phyloP scores from a whole-genome alignment of 2,797 vertebrate genomes.

The Gadopsis bispinosus region DNA sequence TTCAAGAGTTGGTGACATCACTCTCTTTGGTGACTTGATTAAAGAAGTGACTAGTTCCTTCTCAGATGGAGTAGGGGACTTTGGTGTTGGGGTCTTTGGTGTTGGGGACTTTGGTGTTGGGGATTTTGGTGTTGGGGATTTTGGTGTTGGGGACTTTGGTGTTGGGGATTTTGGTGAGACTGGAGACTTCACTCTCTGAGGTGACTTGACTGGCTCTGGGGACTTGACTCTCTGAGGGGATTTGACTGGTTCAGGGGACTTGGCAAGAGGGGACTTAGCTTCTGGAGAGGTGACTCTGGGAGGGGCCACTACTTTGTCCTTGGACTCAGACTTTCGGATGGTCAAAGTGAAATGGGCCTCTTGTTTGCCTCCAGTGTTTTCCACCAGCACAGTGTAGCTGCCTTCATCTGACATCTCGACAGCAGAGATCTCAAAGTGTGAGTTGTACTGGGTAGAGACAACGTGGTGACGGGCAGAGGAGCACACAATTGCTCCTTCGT shows the following conservation, averaged over 20 bases:
- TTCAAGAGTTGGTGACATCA: slow-evolving; percentile 79
- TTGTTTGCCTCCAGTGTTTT: slow-evolving; percentile 92
- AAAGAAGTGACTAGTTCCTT: slow-evolving; percentile 45
- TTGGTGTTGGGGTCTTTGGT: slow-evolving; percentile 56
- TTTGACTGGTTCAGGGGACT: slow-evolving; percentile 85
- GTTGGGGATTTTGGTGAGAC: slow-evolving; percentile 71
- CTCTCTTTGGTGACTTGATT: slow-evolving; percentile 59
- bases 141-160: slow-evolving; percentile 68
- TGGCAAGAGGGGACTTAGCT: slow-evolving; percentile 84
- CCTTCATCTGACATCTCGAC: slow-evolving; percentile 94
- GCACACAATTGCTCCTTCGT: slow-evolving; percentile 83
- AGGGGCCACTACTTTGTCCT: slow-evolving; percentile 86
- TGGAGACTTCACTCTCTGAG: slow-evolving; percentile 81
- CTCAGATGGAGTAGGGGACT: slow-evolving; percentile 68
- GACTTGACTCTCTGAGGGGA: slow-evolving; percentile 87
- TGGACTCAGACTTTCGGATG: slow-evolving; percentile 86
- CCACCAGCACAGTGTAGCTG: slow-evolving; percentile 90
- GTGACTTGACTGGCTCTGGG: slow-evolving; percentile 86
- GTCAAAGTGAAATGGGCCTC: slow-evolving; percentile 93
- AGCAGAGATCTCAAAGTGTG: slow-evolving; percentile 91
- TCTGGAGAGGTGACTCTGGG: slow-evolving; percentile 91
- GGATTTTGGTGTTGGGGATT: slow-evolving; percentile 71
- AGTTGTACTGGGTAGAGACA: slow-evolving; percentile 88
- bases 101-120: slow-evolving; percentile 58
- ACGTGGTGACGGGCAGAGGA: slow-evolving; percentile 89